Base-by-base conservation (phyloP, 2,888 invertebrate species). In the Gasteruption jaculator region DNA sequence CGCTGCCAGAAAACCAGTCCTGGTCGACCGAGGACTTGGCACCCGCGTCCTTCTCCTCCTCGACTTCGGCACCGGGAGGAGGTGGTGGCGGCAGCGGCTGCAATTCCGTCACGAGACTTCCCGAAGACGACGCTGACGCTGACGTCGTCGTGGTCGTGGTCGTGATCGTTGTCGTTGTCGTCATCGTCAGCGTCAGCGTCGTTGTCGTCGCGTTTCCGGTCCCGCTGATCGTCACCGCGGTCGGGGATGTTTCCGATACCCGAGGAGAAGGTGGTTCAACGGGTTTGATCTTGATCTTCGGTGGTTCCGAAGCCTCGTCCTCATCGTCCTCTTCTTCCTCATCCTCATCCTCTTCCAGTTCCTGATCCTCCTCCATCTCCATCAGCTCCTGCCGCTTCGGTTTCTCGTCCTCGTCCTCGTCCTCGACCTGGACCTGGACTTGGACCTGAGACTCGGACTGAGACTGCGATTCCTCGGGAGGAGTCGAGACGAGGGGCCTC, bases 361-460 rank as follows among this genome's bases (percentile, higher is more conserved):
- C 58, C 24, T 55, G 50, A 37, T 58, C 47, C 24, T 48, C 50
- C 39, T 43, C 59, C 42, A 33, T 55, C 46, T 46, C 32, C 12
- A 38, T 49, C 34, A 37, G 19, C 5, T 38, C 47, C 41, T 14
- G 33, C 15, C 36, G 46, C 43, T 11, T 50, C 40, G 42, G 43
- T 21, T 42, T 53, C 34, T 11, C 29, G 24, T 37, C 46, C 37
- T 1, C 64, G 2, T 70, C 18, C 19, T 37, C 27, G n/a, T 38
- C 29, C 19, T 47, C 37, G 32, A 36, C 37, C 6, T 25, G 35
- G 32, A 29, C 38, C 75, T 75, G 55, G 73, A 58, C 35, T 72
- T 69, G 40, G 73, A 74, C 45, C 73, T 73, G 49, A 72, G 72
- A 52, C 74, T 74, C 36, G 71, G 68, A 50, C 74, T 75, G 46